A percentile compares a stretch with the other conserved stretches of the same genome.
Evolutionary conservation across 1,140 invertebrate genomes (phyloP).

Genomic region (Platorchestia sp.): DNA sequence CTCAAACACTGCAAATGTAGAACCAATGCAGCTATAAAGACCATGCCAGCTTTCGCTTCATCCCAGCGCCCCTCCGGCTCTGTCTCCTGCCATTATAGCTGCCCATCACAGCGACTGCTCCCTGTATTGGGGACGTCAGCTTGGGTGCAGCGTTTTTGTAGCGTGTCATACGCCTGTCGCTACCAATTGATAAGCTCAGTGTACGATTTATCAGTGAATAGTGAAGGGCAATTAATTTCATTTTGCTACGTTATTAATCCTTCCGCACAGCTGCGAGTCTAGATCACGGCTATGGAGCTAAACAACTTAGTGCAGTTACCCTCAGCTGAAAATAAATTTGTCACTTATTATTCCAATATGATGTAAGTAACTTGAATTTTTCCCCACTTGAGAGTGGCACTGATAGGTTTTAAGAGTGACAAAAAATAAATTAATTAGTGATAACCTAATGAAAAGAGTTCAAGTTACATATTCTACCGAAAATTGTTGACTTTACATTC

Average conservation of each 20-base stretch:
- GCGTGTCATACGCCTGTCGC: neutral
- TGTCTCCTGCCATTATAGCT: neutral
- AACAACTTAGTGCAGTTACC: neutral
- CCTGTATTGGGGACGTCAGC: neutral
- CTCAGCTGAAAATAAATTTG: neutral
- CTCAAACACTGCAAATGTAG: neutral
- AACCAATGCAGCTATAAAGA: neutral
- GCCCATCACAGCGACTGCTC: neutral
- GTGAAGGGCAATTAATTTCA: neutral
- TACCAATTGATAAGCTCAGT: neutral
- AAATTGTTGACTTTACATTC: too few species aligned
- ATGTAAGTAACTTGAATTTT: neutral
- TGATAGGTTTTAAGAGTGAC: too few species aligned
- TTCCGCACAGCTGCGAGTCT: neutral
- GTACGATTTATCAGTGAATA: constrained; percentile 4
- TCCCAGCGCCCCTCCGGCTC: neutral
- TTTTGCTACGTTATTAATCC: neutral
- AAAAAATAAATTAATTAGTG: too few species aligned
- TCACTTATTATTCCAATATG: neutral
- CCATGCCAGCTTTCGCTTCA: neutral
- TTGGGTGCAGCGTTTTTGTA: neutral
- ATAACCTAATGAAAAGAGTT: too few species aligned
- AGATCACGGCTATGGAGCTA: neutral
- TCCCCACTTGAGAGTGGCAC: too few species aligned
- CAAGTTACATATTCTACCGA: too few species aligned